Evolutionary conservation across 2,113 vertebrate genomes (phyloP), one percentile per base, ranked within the genome.

Genomic region (Redunca redunca): DNA sequence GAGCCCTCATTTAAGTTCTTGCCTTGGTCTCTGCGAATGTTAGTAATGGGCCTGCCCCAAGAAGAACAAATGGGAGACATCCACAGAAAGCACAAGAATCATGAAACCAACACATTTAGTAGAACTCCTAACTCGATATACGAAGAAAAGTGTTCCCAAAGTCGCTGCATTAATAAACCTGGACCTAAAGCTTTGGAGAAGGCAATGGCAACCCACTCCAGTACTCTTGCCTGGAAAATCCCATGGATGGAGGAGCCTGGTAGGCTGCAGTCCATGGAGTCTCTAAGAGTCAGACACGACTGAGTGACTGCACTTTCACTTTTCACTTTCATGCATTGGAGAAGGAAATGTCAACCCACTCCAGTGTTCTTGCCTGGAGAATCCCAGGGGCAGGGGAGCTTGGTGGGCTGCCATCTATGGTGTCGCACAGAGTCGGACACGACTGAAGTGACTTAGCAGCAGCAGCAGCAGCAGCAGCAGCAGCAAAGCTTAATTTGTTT

Each of bases 201-300:
- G 23, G 57, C 10, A 11, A 58, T 58, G 25, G 57, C 25, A 58
- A 0, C 25, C 57, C 10, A 26, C 57, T 58, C 57, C 25, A 58
- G 57, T 26, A 58, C 25, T 58, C 25, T 58, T 26, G 57, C 25
- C 25, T 58, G 57, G 57, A 58, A 58, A 26, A 26, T 12, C 25
- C 57, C 25, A 26, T 5, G 57, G 57, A 58, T 2, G 2, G 25
- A 26, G 57, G 57, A 58, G 57, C 57, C 23, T 58, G 57, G 55
- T 57, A 4, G 55, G 55, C 23, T 25, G 55, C 55, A 57, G 23
- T 1, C 55, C 55, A 57, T 11, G 23, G 55, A 9, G 55, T 25
- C 1, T 0, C 1, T 25, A 57, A 25, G 9, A 57, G 55, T 57
- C 0, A 4, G 55, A 57, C 55, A 23, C 1, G 3, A 57, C 55